Evolutionary conservation across 1,140 invertebrate species (phyloP).

Genomic region (Mya arenaria): DNA sequence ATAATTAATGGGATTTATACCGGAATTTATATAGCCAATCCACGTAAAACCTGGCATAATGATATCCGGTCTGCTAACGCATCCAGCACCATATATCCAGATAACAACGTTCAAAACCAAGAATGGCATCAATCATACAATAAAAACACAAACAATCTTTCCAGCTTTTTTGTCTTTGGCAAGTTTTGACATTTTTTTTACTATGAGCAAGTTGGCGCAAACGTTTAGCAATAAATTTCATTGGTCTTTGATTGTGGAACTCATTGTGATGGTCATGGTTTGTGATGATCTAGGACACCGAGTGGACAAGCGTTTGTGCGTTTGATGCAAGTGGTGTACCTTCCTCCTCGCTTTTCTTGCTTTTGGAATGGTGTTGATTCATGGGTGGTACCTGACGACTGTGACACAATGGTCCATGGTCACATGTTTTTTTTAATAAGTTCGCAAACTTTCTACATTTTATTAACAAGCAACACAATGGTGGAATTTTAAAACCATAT

Average conservation of each 20-base stretch:
- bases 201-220: conserved; percentile 75
- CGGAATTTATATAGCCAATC: conserved; percentile 83
- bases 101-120: conserved; percentile 93
- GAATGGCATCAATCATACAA: conserved; percentile 98
- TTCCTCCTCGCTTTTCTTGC: conserved; percentile 36
- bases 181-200: conserved; percentile 76
- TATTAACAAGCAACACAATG: too few species aligned
- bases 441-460: too few species aligned
- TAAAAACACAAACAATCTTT: conserved; percentile 97
- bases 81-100: conserved; percentile 87
- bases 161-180: conserved; percentile 95
- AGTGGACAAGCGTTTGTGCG: conserved; percentile 55
- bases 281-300: conserved; percentile 47
- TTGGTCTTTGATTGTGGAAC: conserved; percentile 53
- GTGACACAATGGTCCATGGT: too few species aligned
- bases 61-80: conserved; percentile 77
- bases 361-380: conserved; percentile 9
- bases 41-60: conserved; percentile 80
- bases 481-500: too few species aligned
- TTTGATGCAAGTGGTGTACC: conserved; percentile 47
- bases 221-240: conserved; percentile 75
- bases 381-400: conserved; percentile 19
- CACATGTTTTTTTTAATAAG: too few species aligned
- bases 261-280: not conserved
- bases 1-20: conserved; percentile 83